These are phyloP conservation scores for Stictocephala bisonia DNA, from an alignment of 2,888 invertebrate species.

Conservation along the genomic window DNA sequence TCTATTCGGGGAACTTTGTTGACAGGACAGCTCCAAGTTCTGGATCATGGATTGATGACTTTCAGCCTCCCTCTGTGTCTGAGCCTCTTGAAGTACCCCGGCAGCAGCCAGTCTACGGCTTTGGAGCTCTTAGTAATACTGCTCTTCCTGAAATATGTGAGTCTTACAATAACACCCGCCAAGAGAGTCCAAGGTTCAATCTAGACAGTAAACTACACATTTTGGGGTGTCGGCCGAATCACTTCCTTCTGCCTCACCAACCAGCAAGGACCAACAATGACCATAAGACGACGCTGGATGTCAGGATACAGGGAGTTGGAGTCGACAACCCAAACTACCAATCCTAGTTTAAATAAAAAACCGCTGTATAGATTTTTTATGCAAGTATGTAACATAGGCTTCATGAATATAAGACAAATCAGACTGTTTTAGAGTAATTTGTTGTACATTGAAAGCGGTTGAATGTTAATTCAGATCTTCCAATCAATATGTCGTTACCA, in stretches of 20 bases:
- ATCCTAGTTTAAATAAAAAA: conserved; percentile 48
- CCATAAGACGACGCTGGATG: conserved; percentile 51
- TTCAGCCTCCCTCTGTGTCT: conserved; percentile 46
- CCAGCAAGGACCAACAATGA: conserved; percentile 48
- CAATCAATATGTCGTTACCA: conserved; percentile 29
- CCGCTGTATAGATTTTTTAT: conserved; percentile 30
- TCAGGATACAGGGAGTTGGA: conserved; percentile 54
- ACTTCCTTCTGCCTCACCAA: conserved; percentile 59
- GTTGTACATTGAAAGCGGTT: conserved; percentile 22
- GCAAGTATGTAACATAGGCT: conserved; percentile 33
- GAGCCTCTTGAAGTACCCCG: conserved; percentile 37
- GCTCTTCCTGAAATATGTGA: conserved; percentile 49
- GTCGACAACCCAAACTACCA: conserved; percentile 59
- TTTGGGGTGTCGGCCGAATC: conserved; percentile 60
- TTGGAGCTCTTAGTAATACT: conserved; percentile 49
- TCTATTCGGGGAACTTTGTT: conserved; percentile 61
- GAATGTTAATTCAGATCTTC: conserved; percentile 19
- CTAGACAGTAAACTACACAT: conserved; percentile 60
- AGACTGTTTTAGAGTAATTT: conserved; percentile 33
- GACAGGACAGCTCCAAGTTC: conserved; percentile 57
- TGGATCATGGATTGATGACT: conserved; percentile 57
- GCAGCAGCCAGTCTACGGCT: conserved; percentile 54
- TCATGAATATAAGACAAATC: conserved; percentile 30
- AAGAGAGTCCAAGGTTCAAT: conserved; percentile 57
- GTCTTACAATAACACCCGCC: conserved; percentile 44